A percentile compares a stretch with the other conserved stretches of the same genome.
phyloP scores from a whole-genome alignment of 2,113 vertebrate species.

The Ceuthmochares aereus region DNA sequence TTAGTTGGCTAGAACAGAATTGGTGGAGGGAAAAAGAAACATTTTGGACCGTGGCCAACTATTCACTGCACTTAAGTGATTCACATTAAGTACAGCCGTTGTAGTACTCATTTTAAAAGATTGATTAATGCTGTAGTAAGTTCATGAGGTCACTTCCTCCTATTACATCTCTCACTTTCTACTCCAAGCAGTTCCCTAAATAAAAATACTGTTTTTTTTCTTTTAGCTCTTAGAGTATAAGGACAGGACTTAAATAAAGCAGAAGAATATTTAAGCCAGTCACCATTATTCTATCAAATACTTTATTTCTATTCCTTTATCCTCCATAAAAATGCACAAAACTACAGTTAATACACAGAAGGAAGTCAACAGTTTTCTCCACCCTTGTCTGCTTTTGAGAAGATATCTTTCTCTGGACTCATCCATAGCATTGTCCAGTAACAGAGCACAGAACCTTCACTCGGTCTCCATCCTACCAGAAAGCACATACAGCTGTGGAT shows the following conservation, averaged over 20 bases:
- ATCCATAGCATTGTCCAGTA: not conserved
- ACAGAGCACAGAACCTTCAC: not conserved
- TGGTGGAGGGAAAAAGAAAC: not conserved
- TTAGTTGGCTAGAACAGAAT: not conserved
- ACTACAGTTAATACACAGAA: not conserved
- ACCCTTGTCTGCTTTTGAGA: not conserved
- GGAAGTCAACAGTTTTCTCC: not conserved
- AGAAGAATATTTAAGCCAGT: not conserved
- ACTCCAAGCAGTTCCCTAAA: not conserved
- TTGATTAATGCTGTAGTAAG: slow-evolving; percentile 10
- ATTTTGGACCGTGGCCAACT: slow-evolving; percentile 8
- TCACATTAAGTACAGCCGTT: not conserved
- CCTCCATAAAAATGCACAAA: not conserved
- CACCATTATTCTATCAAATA: not conserved
- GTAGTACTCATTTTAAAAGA: slow-evolving; percentile 27
- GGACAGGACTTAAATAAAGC: not conserved
- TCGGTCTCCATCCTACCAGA: not conserved
- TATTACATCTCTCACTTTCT: not conserved
- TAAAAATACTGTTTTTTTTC: not conserved
- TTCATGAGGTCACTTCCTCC: not conserved
- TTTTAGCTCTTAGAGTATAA: not conserved
- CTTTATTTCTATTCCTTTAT: not conserved
- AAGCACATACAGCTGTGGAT: not conserved
- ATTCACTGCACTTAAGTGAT: slow-evolving; percentile 11
- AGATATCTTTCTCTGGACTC: not conserved